phyloP scores from a whole-genome alignment of 2,888 invertebrate genomes.

The Sesia bembeciformis region DNA sequence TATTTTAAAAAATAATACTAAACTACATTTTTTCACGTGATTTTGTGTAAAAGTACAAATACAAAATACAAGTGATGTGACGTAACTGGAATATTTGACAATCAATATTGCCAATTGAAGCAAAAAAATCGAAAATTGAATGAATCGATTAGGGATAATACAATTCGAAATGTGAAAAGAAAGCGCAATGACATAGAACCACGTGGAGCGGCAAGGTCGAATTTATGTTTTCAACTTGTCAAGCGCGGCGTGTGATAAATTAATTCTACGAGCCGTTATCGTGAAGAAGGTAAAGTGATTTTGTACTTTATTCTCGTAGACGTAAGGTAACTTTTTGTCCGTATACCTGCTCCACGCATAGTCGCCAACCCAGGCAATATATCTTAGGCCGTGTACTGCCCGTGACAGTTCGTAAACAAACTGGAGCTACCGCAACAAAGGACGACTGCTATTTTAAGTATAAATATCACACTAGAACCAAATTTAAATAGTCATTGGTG shows the following conservation, averaged over 20 bases:
- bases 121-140: conserved; percentile 19
- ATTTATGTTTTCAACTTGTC: conserved; percentile 76
- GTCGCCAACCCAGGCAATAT: conserved; percentile 75
- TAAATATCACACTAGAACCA: conserved; percentile 18
- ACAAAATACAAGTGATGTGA: too few relatives aligned
- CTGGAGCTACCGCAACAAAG: conserved; percentile 73
- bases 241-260: conserved; percentile 75
- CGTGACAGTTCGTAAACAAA: conserved; percentile 77
- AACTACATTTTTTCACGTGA: too few relatives aligned
- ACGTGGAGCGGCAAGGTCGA: conserved; percentile 74
- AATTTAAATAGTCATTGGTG: conserved; percentile 9
- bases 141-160: conserved; percentile 7
- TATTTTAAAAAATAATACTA: too few relatives aligned
- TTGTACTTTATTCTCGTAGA: conserved; percentile 15
- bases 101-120: conserved; percentile 1
- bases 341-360: conserved; percentile 57
- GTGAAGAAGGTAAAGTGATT: conserved; percentile 17
- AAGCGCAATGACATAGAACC: conserved; percentile 54
- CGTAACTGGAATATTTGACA: background rate
- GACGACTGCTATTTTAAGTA: conserved; percentile 29
- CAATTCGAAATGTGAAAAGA: conserved; percentile 25
- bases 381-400: conserved; percentile 75
- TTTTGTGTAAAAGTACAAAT: too few relatives aligned
- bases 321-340: conserved; percentile 29
- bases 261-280: conserved; percentile 74